Conservation (phyloP, 2,888 invertebrate species). For the Pyrocoelia pectoralis region DNA sequence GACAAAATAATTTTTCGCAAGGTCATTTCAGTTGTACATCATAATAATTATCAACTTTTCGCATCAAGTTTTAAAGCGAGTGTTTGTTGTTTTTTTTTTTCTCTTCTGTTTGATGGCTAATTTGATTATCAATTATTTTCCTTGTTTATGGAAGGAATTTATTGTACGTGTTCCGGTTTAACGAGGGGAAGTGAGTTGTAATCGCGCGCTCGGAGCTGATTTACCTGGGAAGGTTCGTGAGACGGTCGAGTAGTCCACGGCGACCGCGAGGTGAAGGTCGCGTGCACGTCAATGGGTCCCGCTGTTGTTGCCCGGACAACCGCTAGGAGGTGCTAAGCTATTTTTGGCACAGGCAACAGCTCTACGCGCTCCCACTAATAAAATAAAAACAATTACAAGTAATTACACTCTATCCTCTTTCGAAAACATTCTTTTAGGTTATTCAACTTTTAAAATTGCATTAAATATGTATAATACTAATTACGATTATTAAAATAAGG, state of each 20-base stretch:
- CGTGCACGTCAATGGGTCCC: conserved; percentile 48
- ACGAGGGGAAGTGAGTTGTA: conserved; percentile 19
- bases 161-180: conserved; percentile 11
- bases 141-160: conserved; percentile 7
- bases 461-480: neutral
- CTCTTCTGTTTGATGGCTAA: neutral
- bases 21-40: conserved; percentile 24
- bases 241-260: conserved; percentile 50
- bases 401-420: neutral
- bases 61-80: neutral
- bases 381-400: neutral
- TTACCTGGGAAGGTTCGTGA: conserved; percentile 64
- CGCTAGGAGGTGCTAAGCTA: conserved; percentile 41
- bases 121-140: too few species aligned
- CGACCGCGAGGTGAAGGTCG: conserved; percentile 54
- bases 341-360: conserved; percentile 26
- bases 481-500: neutral
- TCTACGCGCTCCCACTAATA: conserved; percentile 6
- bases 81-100: neutral
- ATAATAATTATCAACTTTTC: neutral
- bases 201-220: conserved; percentile 63
- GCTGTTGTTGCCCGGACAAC: conserved; percentile 51
- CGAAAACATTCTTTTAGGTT: neutral
- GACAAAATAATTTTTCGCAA: conserved; percentile 30
- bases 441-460: neutral